Evolutionary conservation across 2,797 vertebrate genomes (phyloP).

Genomic region (Pagetopsis macropterus): DNA sequence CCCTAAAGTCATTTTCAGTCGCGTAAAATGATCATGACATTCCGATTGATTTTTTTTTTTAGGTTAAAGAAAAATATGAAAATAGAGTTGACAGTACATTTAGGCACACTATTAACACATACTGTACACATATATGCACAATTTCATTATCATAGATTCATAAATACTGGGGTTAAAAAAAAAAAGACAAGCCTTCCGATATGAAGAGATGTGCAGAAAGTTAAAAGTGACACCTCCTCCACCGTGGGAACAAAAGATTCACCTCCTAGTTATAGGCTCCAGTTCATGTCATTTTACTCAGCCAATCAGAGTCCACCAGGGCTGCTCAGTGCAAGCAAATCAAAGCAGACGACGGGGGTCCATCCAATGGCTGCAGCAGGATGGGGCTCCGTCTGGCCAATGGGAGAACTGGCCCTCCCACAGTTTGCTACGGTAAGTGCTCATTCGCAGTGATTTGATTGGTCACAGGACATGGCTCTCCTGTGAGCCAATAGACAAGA

Average conservation of each 20-base stretch:
- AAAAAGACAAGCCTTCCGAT: conserved; percentile 68
- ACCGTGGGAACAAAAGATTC: conserved; percentile 51
- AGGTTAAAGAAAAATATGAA: conserved; percentile 90
- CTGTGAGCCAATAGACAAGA: conserved; percentile 62
- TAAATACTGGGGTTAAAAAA: conserved; percentile 79
- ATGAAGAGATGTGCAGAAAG: conserved; percentile 68
- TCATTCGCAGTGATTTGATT: conserved; percentile 65
- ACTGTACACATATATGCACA: conserved; percentile 92
- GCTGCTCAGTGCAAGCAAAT: conserved; percentile 67
- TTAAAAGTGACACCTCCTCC: conserved; percentile 64
- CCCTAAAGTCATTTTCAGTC: conserved; percentile 83
- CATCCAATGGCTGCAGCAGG: conserved; percentile 53
- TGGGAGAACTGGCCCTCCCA: conserved; percentile 39
- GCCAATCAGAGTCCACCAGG: conserved; percentile 62
- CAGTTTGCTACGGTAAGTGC: conserved; percentile 77
- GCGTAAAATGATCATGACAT: conserved; percentile 89
- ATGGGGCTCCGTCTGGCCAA: conserved; percentile 41
- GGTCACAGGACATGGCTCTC: conserved; percentile 74
- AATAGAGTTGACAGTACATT: conserved; percentile 92
- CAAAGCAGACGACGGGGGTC: conserved; percentile 55
- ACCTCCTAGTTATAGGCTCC: conserved; percentile 44
- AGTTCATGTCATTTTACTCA: conserved; percentile 52
- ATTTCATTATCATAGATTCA: conserved; percentile 79
- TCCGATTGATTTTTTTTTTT: conserved; percentile 82
- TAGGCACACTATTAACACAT: conserved; percentile 97